Conservation (phyloP, 1,140 invertebrate genomes). For the Papilio helenus region DNA sequence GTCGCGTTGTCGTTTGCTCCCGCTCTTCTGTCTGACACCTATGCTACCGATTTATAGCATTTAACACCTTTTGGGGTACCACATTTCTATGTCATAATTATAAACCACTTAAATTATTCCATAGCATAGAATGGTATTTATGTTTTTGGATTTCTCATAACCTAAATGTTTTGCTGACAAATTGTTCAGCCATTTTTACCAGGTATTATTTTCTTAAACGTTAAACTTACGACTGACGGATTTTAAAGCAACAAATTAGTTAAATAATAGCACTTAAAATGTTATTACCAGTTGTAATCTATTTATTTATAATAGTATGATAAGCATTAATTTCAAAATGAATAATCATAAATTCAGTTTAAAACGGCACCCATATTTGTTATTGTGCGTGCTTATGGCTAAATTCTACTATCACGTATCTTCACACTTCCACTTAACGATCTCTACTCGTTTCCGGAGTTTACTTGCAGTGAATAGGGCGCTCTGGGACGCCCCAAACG, state of each 20-base stretch:
- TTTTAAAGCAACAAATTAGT: background rate
- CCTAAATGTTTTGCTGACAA: too few species aligned
- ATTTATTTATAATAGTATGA: background rate
- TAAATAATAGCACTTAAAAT: background rate
- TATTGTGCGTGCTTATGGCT: conserved; percentile 68
- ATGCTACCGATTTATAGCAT: conserved; percentile 23
- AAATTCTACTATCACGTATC: conserved; percentile 65
- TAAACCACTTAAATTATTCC: background rate
- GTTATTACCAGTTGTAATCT: background rate
- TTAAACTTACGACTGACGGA: background rate
- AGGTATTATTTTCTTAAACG: too few species aligned
- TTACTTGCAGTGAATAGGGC: conserved; percentile 13
- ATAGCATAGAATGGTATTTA: background rate
- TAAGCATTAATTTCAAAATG: background rate
- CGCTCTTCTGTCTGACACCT: conserved; percentile 6
- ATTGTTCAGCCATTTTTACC: too few species aligned
- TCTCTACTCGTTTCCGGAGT: conserved; percentile 56
- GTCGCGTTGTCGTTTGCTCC: conserved; percentile 38
- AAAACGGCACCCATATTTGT: background rate
- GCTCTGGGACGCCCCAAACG: conserved; percentile 4
- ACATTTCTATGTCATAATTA: background rate
- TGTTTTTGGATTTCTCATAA: background rate
- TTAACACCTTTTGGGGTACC: background rate
- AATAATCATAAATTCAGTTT: background rate
- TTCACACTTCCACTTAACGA: conserved; percentile 58